These are phyloP conservation scores for Masticophis lateralis DNA, from an alignment of 2,797 vertebrate species.

Conservation along the genomic window DNA sequence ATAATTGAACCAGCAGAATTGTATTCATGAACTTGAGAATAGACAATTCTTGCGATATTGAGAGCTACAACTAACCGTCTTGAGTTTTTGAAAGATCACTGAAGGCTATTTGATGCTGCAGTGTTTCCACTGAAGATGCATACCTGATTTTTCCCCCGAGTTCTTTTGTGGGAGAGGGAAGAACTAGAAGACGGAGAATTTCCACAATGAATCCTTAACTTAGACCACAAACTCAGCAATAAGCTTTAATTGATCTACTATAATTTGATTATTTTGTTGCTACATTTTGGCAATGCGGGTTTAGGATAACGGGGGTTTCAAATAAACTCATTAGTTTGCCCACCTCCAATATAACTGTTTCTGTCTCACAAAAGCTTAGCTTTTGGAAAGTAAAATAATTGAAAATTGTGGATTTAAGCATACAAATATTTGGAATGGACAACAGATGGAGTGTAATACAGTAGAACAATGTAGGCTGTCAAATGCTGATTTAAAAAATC, in stretches of 20 bases:
- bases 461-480: neutral
- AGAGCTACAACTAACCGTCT: neutral
- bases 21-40: neutral
- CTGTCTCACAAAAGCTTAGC: neutral
- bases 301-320: neutral
- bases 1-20: neutral
- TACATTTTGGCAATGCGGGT: neutral
- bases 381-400: neutral
- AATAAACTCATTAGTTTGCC: neutral
- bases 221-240: neutral
- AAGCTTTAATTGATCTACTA: neutral
- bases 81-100: neutral
- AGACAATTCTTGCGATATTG: neutral
- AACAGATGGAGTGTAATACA: neutral
- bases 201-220: neutral
- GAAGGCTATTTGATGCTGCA: neutral
- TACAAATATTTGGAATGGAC: neutral
- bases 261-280: neutral
- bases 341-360: neutral
- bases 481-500: neutral
- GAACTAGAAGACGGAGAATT: neutral
- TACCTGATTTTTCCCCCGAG: rapidly evolving
- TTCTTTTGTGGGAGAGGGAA: neutral
- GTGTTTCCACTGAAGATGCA: neutral
- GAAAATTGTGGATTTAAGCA: neutral